Evolutionary conservation across 2,888 invertebrate genomes (phyloP).

Genomic region (Acrobasis repandana): DNA sequence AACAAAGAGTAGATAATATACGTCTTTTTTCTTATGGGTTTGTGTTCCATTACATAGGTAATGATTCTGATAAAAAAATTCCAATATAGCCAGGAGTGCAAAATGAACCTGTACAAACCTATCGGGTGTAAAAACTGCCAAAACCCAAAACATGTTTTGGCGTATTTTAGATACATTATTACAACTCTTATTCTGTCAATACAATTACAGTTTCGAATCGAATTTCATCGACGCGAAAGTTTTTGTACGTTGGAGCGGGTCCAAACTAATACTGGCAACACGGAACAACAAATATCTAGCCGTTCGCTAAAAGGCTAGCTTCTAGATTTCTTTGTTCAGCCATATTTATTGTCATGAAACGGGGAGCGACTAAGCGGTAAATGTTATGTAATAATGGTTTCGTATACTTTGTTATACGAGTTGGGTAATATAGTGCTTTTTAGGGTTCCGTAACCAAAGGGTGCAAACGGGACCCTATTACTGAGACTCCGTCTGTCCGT

Average conservation of each 20-base stretch:
- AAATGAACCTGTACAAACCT: too few species aligned
- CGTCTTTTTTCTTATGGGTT: too few species aligned
- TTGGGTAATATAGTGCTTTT: too few species aligned
- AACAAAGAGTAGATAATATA: too few species aligned
- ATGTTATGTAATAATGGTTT: neutral
- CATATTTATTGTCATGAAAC: constrained; percentile 5
- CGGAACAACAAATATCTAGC: constrained; percentile 13
- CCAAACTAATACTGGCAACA: constrained; percentile 10
- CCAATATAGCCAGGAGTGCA: too few species aligned
- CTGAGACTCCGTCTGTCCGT: too few species aligned
- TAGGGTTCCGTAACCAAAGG: too few species aligned
- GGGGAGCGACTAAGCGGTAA: neutral
- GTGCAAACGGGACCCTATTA: too few species aligned
- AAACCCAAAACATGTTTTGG: too few species aligned
- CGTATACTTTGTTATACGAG: neutral
- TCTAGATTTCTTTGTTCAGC: constrained; percentile 15
- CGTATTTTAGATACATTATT: neutral
- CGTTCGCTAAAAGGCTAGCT: constrained; percentile 13
- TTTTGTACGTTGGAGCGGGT: constrained; percentile 9
- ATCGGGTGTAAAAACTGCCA: too few species aligned
- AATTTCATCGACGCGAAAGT: constrained; percentile 9
- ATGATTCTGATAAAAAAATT: too few species aligned
- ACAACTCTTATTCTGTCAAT: neutral
- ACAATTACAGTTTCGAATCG: constrained; percentile 12
- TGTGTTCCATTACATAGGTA: too few species aligned